Percentiles rank a stretch among this genome's conserved stretches.
These are phyloP conservation scores for Carettochelys insculpta DNA, from an alignment of 2,113 vertebrate species.

Conservation along the genomic window DNA sequence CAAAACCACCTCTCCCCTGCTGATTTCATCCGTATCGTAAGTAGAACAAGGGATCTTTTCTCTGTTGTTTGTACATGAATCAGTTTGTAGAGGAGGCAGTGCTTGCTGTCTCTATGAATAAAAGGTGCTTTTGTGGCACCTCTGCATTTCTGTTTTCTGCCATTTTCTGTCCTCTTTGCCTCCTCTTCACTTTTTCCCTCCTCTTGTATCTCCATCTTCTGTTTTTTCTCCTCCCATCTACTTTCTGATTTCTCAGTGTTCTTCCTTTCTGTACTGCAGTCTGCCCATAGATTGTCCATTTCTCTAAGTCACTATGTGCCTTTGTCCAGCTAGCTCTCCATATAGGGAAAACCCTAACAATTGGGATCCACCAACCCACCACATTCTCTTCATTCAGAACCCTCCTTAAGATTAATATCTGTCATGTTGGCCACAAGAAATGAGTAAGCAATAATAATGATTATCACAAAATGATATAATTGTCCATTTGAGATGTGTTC, in stretches of 20 bases:
- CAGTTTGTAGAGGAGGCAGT: not conserved
- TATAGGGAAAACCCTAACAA: not conserved
- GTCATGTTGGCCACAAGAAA: not conserved
- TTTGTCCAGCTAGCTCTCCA: not conserved
- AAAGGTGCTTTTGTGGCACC: not conserved
- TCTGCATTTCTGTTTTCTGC: not conserved
- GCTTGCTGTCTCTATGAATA: not conserved
- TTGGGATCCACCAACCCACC: not conserved
- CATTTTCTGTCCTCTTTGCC: not conserved
- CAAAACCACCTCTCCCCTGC: too few relatives aligned
- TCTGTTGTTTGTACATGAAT: not conserved
- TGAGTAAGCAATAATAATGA: not conserved
- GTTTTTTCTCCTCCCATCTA: not conserved
- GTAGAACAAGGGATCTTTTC: not conserved
- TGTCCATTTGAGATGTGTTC: not conserved
- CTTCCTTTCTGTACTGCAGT: not conserved
- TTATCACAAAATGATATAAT: not conserved
- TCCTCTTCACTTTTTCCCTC: too few relatives aligned
- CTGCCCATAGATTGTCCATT: not conserved
- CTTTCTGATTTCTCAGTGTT: not conserved
- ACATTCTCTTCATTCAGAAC: not conserved
- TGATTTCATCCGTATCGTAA: not conserved
- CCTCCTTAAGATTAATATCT: not conserved
- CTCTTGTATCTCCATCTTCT: not conserved
- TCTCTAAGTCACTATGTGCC: not conserved